Evolutionary conservation across 2,888 invertebrate genomes (phyloP).

Genomic region (Oscheius sp.): DNA sequence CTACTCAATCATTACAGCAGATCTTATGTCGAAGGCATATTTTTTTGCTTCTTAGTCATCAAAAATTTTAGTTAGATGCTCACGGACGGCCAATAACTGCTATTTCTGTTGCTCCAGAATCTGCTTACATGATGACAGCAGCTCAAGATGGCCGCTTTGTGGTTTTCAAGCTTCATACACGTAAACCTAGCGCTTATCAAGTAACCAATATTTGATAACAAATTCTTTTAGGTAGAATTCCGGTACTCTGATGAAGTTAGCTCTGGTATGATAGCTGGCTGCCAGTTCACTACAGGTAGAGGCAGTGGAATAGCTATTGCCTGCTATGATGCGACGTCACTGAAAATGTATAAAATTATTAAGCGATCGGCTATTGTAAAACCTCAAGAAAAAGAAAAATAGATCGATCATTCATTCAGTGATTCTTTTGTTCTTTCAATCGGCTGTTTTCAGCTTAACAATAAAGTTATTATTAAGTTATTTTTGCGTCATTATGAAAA

Average conservation of each 20-base stretch:
- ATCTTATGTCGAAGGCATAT: slow-evolving; percentile 55
- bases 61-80: slow-evolving; percentile 40
- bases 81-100: slow-evolving; percentile 60
- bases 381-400: background rate
- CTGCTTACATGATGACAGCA: slow-evolving; percentile 64
- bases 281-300: slow-evolving; percentile 62
- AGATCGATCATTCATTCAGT: background rate
- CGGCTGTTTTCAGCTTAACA: background rate
- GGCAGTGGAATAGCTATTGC: slow-evolving; percentile 48
- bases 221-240: slow-evolving; percentile 59
- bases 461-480: background rate
- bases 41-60: background rate
- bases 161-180: slow-evolving; percentile 67
- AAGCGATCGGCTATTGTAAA: slow-evolving; percentile 8
- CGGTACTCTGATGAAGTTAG: slow-evolving; percentile 53
- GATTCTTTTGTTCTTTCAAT: background rate
- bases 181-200: slow-evolving; percentile 67
- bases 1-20: slow-evolving; percentile 48
- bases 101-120: slow-evolving; percentile 68
- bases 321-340: slow-evolving; percentile 16
- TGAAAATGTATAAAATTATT: slow-evolving; percentile 30
- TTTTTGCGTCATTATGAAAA: too few species aligned
- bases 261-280: slow-evolving; percentile 56
- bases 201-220: slow-evolving; percentile 31
- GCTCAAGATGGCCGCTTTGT: slow-evolving; percentile 61